phyloP scores from a whole-genome alignment of 2,113 vertebrate genomes.

The Cyprinus carpio region DNA sequence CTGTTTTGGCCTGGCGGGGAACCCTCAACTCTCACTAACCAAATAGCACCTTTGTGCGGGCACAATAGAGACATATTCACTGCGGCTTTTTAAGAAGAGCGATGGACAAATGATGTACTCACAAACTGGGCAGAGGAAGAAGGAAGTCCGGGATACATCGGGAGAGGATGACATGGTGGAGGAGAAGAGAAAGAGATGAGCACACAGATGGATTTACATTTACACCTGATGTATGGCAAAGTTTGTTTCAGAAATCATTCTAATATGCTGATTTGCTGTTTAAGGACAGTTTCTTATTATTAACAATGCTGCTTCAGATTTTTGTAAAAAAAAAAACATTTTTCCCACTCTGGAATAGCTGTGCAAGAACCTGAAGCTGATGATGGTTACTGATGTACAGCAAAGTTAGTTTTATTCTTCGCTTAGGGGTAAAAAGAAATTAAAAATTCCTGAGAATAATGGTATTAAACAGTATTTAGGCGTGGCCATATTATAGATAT shows the following conservation, averaged over 20 bases:
- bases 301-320: no score
- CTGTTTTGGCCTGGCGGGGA: conserved; percentile 57
- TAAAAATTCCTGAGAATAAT: no score
- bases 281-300: no score
- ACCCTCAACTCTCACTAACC: conserved; percentile 45
- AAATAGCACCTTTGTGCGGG: conserved; percentile 47
- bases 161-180: conserved; percentile 32
- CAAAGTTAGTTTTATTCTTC: no score
- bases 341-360: no score
- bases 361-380: no score
- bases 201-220: conserved; percentile 49
- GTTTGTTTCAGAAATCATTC: not conserved
- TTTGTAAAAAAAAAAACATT: no score
- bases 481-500: no score
- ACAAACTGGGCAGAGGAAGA: conserved; percentile 72
- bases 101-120: conserved; percentile 75
- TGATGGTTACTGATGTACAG: no score
- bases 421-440: no score
- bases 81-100: conserved; percentile 61
- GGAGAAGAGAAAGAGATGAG: conserved; percentile 31
- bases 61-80: conserved; percentile 57
- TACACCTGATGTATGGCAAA: not conserved
- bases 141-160: conserved; percentile 58
- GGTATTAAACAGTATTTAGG: no score
- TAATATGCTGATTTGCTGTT: no score